Base-by-base conservation (phyloP, 2,888 invertebrate species). In the Tuberolachnus salignus region DNA sequence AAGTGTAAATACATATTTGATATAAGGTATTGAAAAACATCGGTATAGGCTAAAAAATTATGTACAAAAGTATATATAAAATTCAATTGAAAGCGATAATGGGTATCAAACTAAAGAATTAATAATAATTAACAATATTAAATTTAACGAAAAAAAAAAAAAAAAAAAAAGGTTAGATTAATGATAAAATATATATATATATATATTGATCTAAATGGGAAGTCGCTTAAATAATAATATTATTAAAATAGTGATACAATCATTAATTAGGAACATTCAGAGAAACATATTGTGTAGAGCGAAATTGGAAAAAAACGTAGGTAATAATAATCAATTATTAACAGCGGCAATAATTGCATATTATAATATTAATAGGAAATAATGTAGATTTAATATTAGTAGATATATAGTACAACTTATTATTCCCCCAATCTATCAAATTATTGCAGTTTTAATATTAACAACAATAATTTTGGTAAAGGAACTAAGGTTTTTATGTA, bases 81-180 rank as follows among this genome's bases (percentile, higher is more conserved):
- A 78, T 67, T 42, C 59, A 34, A 9, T 78, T 23, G 53, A 51
- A 73, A 75, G 64, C 57, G 6, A 75, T 49, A 75, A 67, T 75
- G 23, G 42, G 23, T 66, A 44, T 23, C 57, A 49, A 69, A 69
- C 57, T 69, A 69, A 78, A 78, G 61, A 78, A 69, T 69, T 67
- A 69, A 69, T 59, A 78, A 78, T 78, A 75, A 66, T 69, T 69
- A 78, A 78, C 78, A 42, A 78, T n/a, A n/a, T 78, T 67, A 59
- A 34, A 78, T 59, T 67, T 67, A 78, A 67, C 78, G 59, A 49
- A 67, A 51, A 42, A 34, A 34, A 69, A 49, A 78, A 63, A 42
- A 51, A 42, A 34, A 34, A 69, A 49, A 78, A 63, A 42, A 51
- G 16, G 53, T 51, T 53, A 64, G 42, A 64, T 42, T 51, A 64